phyloP scores from a whole-genome alignment of 2,888 invertebrate genomes.

The Pelosia muscerda region DNA sequence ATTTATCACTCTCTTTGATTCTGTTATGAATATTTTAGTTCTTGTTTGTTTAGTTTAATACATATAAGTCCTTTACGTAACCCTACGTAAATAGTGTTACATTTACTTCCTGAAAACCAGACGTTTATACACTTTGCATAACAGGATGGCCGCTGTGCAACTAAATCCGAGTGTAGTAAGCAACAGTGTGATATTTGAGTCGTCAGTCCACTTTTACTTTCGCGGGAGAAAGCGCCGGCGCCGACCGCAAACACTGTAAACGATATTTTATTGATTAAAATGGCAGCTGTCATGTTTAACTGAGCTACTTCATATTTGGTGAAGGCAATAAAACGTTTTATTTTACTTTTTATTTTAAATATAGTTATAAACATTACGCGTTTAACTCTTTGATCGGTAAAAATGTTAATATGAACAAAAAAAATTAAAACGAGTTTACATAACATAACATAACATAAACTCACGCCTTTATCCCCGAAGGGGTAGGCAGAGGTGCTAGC shows the following conservation, averaged over 20 bases:
- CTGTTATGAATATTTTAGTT: too few species aligned
- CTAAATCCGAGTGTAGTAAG: slow-evolving; percentile 21
- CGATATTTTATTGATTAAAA: slow-evolving; percentile 20
- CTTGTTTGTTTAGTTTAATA: too few species aligned
- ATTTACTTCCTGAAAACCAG: background rate
- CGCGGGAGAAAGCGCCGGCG: slow-evolving; percentile 44
- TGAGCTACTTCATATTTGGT: background rate
- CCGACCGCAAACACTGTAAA: slow-evolving; percentile 19
- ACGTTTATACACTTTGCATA: background rate
- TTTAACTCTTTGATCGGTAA: background rate
- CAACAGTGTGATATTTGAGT: slow-evolving; percentile 45
- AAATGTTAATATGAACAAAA: too few species aligned
- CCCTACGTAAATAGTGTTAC: background rate
- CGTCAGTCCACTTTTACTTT: slow-evolving; percentile 51
- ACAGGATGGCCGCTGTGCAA: slow-evolving; percentile 1
- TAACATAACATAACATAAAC: too few species aligned
- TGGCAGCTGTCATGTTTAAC: background rate
- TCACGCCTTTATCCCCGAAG: too few species aligned
- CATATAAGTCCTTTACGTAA: too few species aligned
- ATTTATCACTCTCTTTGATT: too few species aligned
- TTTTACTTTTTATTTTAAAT: background rate
- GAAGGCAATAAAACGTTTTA: background rate
- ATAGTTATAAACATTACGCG: background rate
- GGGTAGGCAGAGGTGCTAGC: too few species aligned
- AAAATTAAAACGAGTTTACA: too few species aligned